phyloP scores from a whole-genome alignment of 2,888 invertebrate genomes.

The Clanis bilineata region DNA sequence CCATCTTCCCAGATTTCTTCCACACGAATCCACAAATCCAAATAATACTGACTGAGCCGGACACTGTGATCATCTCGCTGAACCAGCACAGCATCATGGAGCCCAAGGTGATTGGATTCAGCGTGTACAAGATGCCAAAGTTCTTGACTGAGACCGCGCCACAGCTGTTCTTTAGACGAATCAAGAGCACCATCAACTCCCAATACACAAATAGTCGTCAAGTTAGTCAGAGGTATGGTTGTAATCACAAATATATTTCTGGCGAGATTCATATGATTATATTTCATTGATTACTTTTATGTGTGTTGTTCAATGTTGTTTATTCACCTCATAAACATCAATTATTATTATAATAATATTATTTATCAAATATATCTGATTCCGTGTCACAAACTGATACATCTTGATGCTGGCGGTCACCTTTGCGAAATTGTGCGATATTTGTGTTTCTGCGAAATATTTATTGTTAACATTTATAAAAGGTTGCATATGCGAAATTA shows the following conservation, averaged over 20 bases:
- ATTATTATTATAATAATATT: no score
- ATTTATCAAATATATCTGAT: no score
- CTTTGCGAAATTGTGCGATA: not conserved
- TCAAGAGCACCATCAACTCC: constrained; percentile 93
- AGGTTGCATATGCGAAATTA: not conserved
- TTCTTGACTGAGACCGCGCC: constrained; percentile 88
- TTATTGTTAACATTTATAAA: not conserved
- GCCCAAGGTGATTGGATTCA: constrained; percentile 96
- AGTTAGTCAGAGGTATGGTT: constrained; percentile 82
- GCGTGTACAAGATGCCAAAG: constrained; percentile 89
- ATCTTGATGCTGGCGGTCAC: not conserved
- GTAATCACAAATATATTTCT: not conserved
- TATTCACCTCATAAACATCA: no score
- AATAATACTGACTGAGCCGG: constrained; percentile 86
- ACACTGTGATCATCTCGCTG: constrained; percentile 88
- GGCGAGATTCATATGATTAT: not conserved
- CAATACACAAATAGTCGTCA: constrained; percentile 96
- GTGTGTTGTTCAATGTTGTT: not conserved
- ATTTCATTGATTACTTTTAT: not conserved
- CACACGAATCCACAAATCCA: constrained; percentile 96
- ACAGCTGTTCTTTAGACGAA: constrained; percentile 91
- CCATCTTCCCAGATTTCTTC: constrained; percentile 86
- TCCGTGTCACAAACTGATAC: not conserved
- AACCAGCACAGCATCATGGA: constrained; percentile 96
- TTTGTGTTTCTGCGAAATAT: not conserved